These are phyloP conservation scores for human (Homo sapiens) DNA, from an alignment of 2,113 vertebrate genomes.

Conservation along the genomic window DNA sequence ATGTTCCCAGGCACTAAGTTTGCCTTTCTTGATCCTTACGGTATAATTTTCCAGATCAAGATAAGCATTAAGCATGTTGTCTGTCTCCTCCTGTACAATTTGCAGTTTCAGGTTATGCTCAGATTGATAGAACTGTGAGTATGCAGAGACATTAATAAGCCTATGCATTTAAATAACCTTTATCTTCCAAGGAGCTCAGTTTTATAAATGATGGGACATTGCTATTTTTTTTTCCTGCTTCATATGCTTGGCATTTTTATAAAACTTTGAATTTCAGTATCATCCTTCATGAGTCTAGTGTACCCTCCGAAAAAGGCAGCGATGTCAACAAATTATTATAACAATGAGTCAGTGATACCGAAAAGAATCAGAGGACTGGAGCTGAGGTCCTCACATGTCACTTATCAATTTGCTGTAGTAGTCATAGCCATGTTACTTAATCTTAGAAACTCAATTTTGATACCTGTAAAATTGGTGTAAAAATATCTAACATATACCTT, in stretches of 20 bases:
- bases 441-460: neutral
- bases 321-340: neutral
- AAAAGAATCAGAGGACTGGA: neutral
- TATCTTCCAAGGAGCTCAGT: constrained; percentile 28
- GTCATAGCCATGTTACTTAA: neutral
- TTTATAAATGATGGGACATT: neutral
- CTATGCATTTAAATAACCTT: constrained; percentile 53
- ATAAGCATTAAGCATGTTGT: neutral
- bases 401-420: neutral
- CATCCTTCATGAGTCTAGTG: neutral
- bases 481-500: neutral
- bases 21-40: neutral
- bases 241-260: neutral
- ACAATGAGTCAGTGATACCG: neutral
- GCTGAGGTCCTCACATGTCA: neutral
- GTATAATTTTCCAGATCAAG: constrained; percentile 42
- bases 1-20: neutral
- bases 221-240: neutral
- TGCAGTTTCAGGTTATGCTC: neutral
- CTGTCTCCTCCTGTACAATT: neutral
- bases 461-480: neutral
- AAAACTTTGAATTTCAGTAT: neutral
- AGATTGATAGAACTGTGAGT: neutral
- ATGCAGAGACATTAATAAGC: constrained; percentile 11
- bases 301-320: neutral